phyloP scores from a whole-genome alignment of 1,140 invertebrate genomes.

The Drosophila arizonae region DNA sequence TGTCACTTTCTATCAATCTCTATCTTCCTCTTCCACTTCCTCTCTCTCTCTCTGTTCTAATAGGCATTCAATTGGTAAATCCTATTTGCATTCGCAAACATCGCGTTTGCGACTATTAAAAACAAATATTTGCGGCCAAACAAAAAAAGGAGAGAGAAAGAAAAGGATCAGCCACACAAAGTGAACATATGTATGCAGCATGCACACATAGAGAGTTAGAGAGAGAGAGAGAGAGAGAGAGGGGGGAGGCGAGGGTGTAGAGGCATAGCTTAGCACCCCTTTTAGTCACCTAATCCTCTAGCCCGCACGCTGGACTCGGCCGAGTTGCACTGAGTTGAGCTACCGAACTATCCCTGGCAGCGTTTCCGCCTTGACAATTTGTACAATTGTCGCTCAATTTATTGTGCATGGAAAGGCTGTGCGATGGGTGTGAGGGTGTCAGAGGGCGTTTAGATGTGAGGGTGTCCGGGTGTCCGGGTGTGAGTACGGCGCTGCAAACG shows the following conservation, averaged over 20 bases:
- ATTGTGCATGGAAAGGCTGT: conserved; percentile 35
- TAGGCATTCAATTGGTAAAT: conserved; percentile 55
- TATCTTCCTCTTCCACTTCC: conserved; percentile 48
- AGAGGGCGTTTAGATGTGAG: background rate
- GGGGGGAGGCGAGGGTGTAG: too few relatives aligned
- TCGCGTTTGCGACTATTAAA: conserved; percentile 76
- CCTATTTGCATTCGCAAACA: conserved; percentile 82
- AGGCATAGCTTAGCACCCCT: conserved; percentile 8
- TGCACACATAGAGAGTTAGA: background rate
- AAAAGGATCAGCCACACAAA: conserved; percentile 71
- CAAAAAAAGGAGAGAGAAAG: background rate
- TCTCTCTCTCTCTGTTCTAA: conserved; percentile 34
- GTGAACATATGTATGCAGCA: conserved; percentile 77
- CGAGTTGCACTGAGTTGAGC: conserved; percentile 1
- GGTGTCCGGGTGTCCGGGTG: background rate
- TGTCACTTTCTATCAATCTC: conserved; percentile 67
- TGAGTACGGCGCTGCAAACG: conserved; percentile 64
- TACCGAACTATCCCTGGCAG: conserved; percentile 74
- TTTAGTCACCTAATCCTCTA: conserved; percentile 31
- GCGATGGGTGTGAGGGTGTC: background rate
- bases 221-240: background rate
- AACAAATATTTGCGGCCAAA: conserved; percentile 82
- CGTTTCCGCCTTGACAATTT: conserved; percentile 82
- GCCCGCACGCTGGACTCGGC: conserved; percentile 50
- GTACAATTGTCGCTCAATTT: conserved; percentile 82